A percentile compares a stretch with the other conserved stretches of the same genome.
Conservation (phyloP, 2,113 vertebrate genomes). For the Spizaetus ornatus region DNA sequence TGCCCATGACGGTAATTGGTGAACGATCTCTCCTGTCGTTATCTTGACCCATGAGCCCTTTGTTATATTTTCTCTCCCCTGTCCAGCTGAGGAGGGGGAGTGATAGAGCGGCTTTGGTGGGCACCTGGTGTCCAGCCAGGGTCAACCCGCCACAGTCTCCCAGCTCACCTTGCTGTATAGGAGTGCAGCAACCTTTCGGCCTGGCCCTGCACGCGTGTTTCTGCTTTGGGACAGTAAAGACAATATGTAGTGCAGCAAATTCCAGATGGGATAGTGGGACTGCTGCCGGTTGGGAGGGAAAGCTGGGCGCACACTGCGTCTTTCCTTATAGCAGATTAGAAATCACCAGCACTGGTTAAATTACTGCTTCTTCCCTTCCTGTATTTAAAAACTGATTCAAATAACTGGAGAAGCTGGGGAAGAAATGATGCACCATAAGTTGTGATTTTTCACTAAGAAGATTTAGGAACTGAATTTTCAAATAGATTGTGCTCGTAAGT, state of each 20-base stretch:
- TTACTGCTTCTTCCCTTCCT: neutral
- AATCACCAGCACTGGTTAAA: neutral
- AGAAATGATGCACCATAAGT: neutral
- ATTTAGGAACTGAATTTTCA: neutral
- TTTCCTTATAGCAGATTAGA: neutral
- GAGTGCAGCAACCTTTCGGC: fast-evolving
- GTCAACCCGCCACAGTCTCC: neutral
- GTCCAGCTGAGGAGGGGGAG: too few species aligned
- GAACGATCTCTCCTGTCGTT: too few species aligned
- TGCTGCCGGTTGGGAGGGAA: neutral
- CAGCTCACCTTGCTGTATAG: neutral
- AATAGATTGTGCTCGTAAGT: neutral
- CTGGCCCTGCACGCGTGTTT: neutral
- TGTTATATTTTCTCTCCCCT: too few species aligned
- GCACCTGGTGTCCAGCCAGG: too few species aligned
- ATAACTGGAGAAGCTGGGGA: neutral
- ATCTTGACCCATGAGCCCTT: too few species aligned
- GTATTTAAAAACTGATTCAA: neutral
- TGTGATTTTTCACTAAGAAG: neutral
- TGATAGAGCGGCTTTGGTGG: too few species aligned
- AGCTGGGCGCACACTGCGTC: fast-evolving
- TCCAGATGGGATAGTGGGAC: neutral
- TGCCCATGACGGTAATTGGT: too few species aligned
- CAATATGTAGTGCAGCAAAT: neutral
- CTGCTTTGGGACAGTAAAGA: neutral